Percentiles rank a stretch among this genome's conserved stretches.
Conservation (phyloP, 2,113 vertebrate genomes). For the Prunella himalayana region DNA sequence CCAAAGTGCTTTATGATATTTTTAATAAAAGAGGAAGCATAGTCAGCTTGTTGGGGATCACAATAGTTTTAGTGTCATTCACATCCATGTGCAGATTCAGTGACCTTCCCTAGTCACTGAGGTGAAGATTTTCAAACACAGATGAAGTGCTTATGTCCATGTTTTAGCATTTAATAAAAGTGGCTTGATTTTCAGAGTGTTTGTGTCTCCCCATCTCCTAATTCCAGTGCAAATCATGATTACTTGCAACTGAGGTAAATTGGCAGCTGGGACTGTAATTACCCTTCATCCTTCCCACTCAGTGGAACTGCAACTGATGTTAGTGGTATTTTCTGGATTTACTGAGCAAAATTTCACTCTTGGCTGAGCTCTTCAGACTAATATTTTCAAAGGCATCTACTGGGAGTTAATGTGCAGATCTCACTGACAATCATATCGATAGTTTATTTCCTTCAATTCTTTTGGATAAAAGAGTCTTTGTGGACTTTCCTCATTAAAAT, state of each 20-base stretch:
- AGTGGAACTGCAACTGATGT: not conserved
- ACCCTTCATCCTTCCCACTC: not conserved
- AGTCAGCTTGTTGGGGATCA: not conserved
- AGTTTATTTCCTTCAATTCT: not conserved
- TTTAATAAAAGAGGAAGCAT: not conserved
- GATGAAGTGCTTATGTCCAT: not conserved
- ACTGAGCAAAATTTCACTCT: not conserved
- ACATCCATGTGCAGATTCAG: not conserved
- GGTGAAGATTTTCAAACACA: not conserved
- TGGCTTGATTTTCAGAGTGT: not conserved
- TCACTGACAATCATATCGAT: not conserved
- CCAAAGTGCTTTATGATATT: not conserved
- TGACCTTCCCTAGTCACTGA: not conserved
- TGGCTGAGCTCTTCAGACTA: not conserved
- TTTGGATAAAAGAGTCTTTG: not conserved
- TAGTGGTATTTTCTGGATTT: not conserved
- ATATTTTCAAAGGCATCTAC: not conserved
- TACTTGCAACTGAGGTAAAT: not conserved
- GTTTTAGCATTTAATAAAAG: not conserved
- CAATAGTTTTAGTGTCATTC: not conserved
- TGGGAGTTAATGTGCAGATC: not conserved
- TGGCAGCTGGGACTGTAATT: slow-evolving; percentile 21
- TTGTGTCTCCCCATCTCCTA: not conserved
- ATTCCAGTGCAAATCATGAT: slow-evolving; percentile 11
- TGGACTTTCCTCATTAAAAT: not conserved